Percentiles rank a stretch among this genome's conserved stretches.
Conservation (phyloP, 2,797 vertebrate species). For the Phrynocephalus guinanensis region DNA sequence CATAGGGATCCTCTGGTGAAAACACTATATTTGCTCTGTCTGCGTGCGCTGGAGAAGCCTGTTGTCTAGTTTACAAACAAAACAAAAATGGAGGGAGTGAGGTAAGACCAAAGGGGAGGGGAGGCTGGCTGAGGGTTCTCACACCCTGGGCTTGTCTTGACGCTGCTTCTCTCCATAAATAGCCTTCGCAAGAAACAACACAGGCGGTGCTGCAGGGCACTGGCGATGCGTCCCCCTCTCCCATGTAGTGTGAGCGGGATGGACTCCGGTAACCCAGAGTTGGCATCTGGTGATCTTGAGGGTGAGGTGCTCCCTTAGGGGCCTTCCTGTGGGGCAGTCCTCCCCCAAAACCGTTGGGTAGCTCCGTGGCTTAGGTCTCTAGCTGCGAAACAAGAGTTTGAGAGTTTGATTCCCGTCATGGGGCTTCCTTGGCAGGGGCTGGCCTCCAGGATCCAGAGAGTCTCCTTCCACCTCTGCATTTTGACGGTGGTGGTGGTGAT, state of each 20-base stretch:
- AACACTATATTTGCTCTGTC: slow-evolving; percentile 64
- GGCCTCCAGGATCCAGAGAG: too few species aligned
- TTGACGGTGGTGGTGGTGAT: too few species aligned
- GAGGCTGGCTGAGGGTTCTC: slow-evolving; percentile 26
- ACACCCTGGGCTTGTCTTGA: not conserved
- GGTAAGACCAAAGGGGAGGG: slow-evolving; percentile 36
- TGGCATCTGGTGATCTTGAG: not conserved
- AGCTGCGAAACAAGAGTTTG: too few species aligned
- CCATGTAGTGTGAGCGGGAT: not conserved
- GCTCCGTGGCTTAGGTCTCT: too few species aligned
- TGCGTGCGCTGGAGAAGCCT: slow-evolving; percentile 50
- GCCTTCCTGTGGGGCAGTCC: too few species aligned
- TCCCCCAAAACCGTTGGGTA: too few species aligned
- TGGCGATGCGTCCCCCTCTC: not conserved
- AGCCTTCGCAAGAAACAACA: slow-evolving; percentile 30
- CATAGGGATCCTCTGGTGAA: slow-evolving; percentile 58
- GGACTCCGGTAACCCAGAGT: too few species aligned
- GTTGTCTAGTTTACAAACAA: slow-evolving; percentile 56
- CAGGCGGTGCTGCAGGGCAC: not conserved
- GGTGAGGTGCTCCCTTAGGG: not conserved
- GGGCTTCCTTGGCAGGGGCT: too few species aligned
- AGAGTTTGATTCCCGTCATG: too few species aligned
- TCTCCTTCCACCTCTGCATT: too few species aligned
- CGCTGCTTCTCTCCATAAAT: slow-evolving; percentile 38
- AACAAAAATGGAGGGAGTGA: slow-evolving; percentile 44